Conservation (phyloP, 2,113 vertebrate species). For the Stegastes partitus region DNA sequence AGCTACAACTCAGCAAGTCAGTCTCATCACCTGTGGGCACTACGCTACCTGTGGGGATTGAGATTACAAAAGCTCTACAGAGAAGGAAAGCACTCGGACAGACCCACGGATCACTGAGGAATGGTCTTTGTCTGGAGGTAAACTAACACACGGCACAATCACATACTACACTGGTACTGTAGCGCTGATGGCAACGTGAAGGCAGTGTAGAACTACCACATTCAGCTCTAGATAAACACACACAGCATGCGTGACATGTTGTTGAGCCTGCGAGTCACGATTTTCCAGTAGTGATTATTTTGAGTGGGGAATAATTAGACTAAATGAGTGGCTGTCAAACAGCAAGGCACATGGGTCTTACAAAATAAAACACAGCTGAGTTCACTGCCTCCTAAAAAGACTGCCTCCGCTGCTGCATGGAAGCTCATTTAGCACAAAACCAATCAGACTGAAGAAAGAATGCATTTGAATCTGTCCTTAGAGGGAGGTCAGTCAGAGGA, state of each 20-base stretch:
- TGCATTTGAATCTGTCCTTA: not conserved
- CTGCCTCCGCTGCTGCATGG: not conserved
- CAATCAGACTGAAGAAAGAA: not conserved
- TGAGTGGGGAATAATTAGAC: slow-evolving; percentile 36
- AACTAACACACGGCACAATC: slow-evolving; percentile 20
- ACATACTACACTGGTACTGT: not conserved
- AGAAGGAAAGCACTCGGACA: not conserved
- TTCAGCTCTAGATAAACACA: slow-evolving; percentile 31
- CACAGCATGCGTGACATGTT: slow-evolving; percentile 34
- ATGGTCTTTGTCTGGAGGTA: slow-evolving; percentile 55
- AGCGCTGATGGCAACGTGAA: slow-evolving; percentile 2
- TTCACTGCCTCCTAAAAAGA: not conserved
- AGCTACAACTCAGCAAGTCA: not conserved
- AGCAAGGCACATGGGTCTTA: slow-evolving; percentile 8
- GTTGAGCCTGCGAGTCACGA: slow-evolving; percentile 26
- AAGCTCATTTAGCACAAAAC: not conserved
- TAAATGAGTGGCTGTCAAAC: slow-evolving; percentile 37
- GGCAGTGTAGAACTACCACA: slow-evolving; percentile 13
- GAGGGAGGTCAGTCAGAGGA: slow-evolving; percentile 20
- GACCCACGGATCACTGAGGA: slow-evolving; percentile 33
- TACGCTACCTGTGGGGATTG: slow-evolving; percentile 5
- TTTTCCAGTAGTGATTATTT: slow-evolving; percentile 42
- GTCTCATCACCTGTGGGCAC: slow-evolving; percentile 30
- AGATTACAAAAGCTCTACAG: slow-evolving; percentile 9
- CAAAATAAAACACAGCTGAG: not conserved